Percentiles rank a stretch among this genome's conserved stretches.
phyloP scores from a whole-genome alignment of 2,888 invertebrate genomes.

The Selenia dentaria region DNA sequence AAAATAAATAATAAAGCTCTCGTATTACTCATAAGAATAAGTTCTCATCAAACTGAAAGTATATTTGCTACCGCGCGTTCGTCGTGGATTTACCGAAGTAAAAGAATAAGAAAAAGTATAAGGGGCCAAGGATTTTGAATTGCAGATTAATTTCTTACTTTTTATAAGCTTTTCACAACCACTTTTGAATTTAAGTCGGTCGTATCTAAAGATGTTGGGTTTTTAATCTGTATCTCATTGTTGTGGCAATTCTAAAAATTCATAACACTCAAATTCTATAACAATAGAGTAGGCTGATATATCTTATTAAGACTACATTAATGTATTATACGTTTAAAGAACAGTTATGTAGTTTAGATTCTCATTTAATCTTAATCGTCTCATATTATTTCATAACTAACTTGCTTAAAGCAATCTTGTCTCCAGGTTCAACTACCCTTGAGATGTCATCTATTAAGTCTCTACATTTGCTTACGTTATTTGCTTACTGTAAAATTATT shows the following conservation, averaged over 20 bases:
- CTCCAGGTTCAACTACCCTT: conserved; percentile 24
- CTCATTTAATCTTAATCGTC: conserved; percentile 11
- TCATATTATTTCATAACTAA: conserved; percentile 10
- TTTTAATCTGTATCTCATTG: conserved; percentile 49
- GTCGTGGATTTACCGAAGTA: conserved; percentile 50
- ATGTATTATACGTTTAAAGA: too few relatives aligned
- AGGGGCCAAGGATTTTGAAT: conserved; percentile 66
- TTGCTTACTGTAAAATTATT: conserved; percentile 24
- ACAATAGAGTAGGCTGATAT: too few relatives aligned
- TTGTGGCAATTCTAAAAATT: conserved; percentile 28
- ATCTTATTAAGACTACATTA: too few relatives aligned
- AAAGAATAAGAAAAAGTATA: conserved; percentile 52
- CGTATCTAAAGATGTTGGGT: conserved; percentile 46
- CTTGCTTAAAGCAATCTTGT: conserved; percentile 17
- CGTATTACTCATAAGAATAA: conserved; percentile 20
- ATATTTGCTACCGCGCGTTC: conserved; percentile 40
- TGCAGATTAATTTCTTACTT: conserved; percentile 74
- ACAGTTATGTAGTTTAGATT: conserved; percentile 2
- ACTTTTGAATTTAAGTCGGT: conserved; percentile 61
- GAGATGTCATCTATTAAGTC: conserved; percentile 26
- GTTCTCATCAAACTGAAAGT: conserved; percentile 31
- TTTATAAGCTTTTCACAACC: conserved; percentile 64
- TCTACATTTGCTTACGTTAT: conserved; percentile 20
- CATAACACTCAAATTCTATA: too few relatives aligned
- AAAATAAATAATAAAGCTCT: conserved; percentile 26